Conservation (phyloP, 37 sponge, comb jelly and placozoan genomes). For the Aplysina aerophoba region DNA sequence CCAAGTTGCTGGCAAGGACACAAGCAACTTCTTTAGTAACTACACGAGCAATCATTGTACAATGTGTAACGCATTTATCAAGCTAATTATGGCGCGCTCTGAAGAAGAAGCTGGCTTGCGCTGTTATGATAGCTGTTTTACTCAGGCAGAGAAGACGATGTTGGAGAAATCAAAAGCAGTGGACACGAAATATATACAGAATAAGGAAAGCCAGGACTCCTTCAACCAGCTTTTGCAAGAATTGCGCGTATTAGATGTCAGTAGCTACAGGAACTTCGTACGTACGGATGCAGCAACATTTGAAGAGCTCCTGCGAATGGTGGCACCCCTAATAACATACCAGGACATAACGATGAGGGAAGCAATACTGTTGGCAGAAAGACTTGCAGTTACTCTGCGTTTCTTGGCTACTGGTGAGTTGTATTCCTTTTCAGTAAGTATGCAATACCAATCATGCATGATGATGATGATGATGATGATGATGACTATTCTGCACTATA, state of each 20-base stretch:
- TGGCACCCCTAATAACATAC: constrained; percentile 6
- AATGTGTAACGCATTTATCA: no score
- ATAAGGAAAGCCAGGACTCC: not conserved
- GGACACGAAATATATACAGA: constrained; percentile 12
- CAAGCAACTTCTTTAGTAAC: no score
- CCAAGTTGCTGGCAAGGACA: no score
- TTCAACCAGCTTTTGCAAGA: constrained; percentile 31
- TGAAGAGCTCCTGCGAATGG: constrained; percentile 15
- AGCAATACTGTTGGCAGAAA: constrained; percentile 39
- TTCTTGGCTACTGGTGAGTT: constrained; percentile 49
- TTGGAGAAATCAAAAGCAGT: not conserved
- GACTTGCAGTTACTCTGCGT: constrained; percentile 52
- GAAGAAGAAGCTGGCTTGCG: not conserved
- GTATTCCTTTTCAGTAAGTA: not conserved
- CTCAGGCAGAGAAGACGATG: not conserved
- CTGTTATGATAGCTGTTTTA: not conserved
- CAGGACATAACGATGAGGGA: constrained; percentile 5
- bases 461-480: no score
- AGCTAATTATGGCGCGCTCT: no score
- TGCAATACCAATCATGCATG: no score
- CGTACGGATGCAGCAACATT: constrained; percentile 27
- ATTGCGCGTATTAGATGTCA: constrained; percentile 1
- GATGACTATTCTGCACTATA: no score
- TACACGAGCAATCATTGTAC: no score
- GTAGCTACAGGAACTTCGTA: constrained; percentile 15